Conservation (phyloP, 1,140 invertebrate genomes). For the Ephestia elutella region DNA sequence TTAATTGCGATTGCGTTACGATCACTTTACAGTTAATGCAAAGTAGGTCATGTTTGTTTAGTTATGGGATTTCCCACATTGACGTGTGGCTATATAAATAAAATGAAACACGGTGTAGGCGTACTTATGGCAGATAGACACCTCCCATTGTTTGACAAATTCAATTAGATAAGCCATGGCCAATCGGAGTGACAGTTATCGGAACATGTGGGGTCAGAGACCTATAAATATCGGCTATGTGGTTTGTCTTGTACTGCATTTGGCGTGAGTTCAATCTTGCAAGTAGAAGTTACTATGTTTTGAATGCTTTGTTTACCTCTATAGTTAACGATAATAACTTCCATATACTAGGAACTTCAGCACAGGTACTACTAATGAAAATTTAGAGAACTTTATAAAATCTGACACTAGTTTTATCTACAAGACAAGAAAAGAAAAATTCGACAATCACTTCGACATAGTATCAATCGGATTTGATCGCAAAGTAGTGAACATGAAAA, state of each 20-base stretch:
- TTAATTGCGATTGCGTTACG: neutral
- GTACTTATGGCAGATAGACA: neutral
- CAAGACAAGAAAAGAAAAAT: no score
- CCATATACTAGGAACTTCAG: no score
- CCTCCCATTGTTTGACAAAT: slow-evolving; percentile 4
- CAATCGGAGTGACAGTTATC: neutral
- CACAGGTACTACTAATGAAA: no score
- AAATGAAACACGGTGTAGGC: neutral
- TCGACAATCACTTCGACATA: no score
- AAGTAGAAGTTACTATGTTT: neutral
- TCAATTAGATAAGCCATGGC: neutral
- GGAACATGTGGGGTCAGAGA: neutral
- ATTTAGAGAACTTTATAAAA: no score
- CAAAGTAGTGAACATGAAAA: no score
- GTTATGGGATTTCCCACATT: neutral
- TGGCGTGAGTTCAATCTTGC: neutral
- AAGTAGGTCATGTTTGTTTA: neutral
- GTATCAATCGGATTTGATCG: no score
- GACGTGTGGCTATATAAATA: neutral
- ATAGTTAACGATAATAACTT: no score
- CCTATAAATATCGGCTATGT: neutral
- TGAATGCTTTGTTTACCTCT: no score
- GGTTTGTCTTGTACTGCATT: neutral
- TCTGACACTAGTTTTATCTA: no score
- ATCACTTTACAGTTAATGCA: neutral